Base-by-base conservation (phyloP, 1,140 invertebrate species). In the Euborellia annulipes region DNA sequence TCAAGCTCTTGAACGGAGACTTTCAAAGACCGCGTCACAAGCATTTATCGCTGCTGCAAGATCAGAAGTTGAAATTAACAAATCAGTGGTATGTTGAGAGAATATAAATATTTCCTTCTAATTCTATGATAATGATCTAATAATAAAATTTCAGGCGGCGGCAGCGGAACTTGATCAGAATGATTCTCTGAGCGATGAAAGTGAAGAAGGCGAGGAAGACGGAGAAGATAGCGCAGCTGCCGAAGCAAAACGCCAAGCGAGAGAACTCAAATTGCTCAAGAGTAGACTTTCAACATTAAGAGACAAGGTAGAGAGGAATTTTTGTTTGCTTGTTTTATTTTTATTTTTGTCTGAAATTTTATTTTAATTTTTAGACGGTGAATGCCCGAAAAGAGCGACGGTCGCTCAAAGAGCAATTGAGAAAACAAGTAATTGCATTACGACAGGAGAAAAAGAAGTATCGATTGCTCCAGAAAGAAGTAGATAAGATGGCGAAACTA, bases 401-500 rank as follows among this genome's bases (percentile, higher is more conserved):
- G 50, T 79, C 70, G 11, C 65, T 85, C n/a, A 82, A 82, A 57
- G 75, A 82, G 54, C 73, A 81, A 48, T 75, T 87, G 54, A 84
- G 83, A 52, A 85, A 83, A 54, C 78, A 85, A 56, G 79, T 85
- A 51, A 69, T 73, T 3, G 67, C 78, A 45, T 19, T 21, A 18
- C 22, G 14, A 3, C 20, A 59, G 11, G 62, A 63, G 30, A 64
- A 61, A 45, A 60, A 58, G 43, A 59, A 59, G 36, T 61, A 62
- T 42, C 63, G 63, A 50, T 71, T 72, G 39, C 58, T 90, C 23
- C 82, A 88, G 59, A 85, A 84, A 52, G 85, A 90, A 65, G 82
- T 88, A 3, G 82, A 87, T 53, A 87, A 87, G 65, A 87, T 90
- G 83, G 83, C 83, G 0, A 78, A 76, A 14, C 66, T 86, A 46